Base-by-base conservation (phyloP, 2,888 invertebrate genomes). In the Parnassius apollo region DNA sequence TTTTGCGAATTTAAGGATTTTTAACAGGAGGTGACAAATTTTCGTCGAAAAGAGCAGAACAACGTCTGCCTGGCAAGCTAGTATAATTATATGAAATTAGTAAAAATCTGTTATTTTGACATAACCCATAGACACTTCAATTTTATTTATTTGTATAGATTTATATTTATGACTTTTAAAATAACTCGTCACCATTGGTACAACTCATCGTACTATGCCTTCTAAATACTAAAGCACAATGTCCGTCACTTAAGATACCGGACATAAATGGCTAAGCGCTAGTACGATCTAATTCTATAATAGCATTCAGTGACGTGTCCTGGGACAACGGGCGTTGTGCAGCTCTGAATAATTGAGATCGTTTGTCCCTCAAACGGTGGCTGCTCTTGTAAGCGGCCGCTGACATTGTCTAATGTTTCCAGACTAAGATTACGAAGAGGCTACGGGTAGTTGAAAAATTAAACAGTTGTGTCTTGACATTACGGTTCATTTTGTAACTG, bases 311-410 rank as follows among this genome's bases (percentile, higher is more conserved):
- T 63, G 59, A 56, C 61, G 42, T 35, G 51, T 45, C 44, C 10
- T 18, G 42, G 42, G 61, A 49, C 55, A 42, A 11, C 54, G 48
- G 54, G 11, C 51, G 53, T 22, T 55, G 55, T 35, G n/a, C 35
- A 10, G 7, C 57, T n/a, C 48, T 64, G 64, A 64, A 64, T 64
- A 57, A 64, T 64, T 64, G 56, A 64, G 48, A 56, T 57, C 52
- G 53, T 60, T 57, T 59, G 63, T 59, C 59, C 59, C 57, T 64
- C 60, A 49, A 57, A 53, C 60, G 56, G 42, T n/a, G 42, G 52
- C 58, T 49, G 49, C 59, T 12, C 44, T 50, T 59, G 55, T 50
- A 49, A 42, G 35, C 18, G 13, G 42, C 18, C 42, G 56, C 18
- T 25, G 18, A 49, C 49, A 49, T n/a, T n/a, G 50, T 59, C 63